Evolutionary conservation across 2,888 invertebrate genomes (phyloP).

Genomic region (Drosophila pseudotalamancana): DNA sequence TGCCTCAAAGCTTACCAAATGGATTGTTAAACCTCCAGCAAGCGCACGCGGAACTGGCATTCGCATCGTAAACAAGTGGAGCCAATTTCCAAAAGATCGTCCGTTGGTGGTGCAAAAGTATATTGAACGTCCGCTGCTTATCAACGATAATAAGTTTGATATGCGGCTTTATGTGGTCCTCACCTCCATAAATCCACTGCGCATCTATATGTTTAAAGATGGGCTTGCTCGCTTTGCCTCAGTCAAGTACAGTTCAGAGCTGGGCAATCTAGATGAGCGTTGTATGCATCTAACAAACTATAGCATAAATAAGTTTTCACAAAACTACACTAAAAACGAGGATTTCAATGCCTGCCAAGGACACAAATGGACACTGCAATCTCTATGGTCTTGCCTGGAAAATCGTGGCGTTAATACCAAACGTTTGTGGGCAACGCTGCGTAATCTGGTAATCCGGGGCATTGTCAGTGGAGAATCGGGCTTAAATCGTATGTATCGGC

Average conservation of each 20-base stretch:
- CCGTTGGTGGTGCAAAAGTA: constrained; percentile 96
- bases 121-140: constrained; percentile 92
- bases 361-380: constrained; percentile 93
- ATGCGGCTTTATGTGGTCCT: constrained; percentile 97
- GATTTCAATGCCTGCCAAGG: constrained; percentile 96
- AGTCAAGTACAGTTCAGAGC: constrained; percentile 93
- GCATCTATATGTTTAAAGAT: constrained; percentile 97
- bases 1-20: constrained; percentile 91
- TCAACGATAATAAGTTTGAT: constrained; percentile 99
- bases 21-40: constrained; percentile 99
- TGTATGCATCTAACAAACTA: constrained; percentile 97
- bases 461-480: constrained; percentile 94
- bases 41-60: constrained; percentile 98
- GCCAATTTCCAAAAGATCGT: constrained; percentile 95
- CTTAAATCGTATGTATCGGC: constrained; percentile 89
- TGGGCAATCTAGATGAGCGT: constrained; percentile 91
- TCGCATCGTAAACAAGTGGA: constrained; percentile 96
- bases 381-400: constrained; percentile 87
- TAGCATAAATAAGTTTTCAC: constrained; percentile 94
- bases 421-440: constrained; percentile 92
- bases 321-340: constrained; percentile 94
- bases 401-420: constrained; percentile 90
- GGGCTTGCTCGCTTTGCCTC: constrained; percentile 98
- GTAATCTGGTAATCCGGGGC: constrained; percentile 96
- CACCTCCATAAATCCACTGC: constrained; percentile 96